A percentile compares a stretch with the other conserved stretches of the same genome.
Evolutionary conservation across 2,113 vertebrate genomes (phyloP).

Genomic region (Eudorcas thomsonii): DNA sequence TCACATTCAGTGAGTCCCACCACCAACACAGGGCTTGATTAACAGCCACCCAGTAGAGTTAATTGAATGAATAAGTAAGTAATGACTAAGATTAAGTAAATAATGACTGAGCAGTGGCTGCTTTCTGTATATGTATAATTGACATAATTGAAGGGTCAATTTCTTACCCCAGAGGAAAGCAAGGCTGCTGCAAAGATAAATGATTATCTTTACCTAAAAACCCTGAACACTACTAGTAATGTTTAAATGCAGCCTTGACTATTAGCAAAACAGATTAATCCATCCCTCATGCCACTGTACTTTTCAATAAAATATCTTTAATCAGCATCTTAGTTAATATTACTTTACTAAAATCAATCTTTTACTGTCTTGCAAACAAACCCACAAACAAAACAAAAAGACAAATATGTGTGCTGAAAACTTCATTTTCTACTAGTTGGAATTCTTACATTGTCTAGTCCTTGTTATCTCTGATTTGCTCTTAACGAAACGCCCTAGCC

Average conservation of each 20-base stretch:
- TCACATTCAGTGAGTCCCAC: neutral
- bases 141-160: neutral
- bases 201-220: neutral
- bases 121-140: neutral
- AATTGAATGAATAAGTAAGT: neutral
- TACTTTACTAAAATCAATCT: neutral
- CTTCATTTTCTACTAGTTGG: neutral
- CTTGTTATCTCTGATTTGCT: neutral
- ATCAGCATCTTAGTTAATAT: neutral
- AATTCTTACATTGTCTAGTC: neutral
- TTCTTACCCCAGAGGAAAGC: neutral
- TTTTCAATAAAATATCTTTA: neutral
- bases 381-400: neutral
- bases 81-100: neutral
- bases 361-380: neutral
- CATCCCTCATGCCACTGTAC: neutral
- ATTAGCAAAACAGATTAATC: neutral
- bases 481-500: neutral
- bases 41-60: neutral
- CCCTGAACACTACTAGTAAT: neutral
- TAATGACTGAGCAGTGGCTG: neutral
- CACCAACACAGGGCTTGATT: neutral
- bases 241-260: neutral
- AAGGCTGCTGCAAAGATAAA: neutral
- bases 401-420: neutral